Base-by-base conservation (phyloP, 1,140 invertebrate genomes). In the Leptoteleia sp. region DNA sequence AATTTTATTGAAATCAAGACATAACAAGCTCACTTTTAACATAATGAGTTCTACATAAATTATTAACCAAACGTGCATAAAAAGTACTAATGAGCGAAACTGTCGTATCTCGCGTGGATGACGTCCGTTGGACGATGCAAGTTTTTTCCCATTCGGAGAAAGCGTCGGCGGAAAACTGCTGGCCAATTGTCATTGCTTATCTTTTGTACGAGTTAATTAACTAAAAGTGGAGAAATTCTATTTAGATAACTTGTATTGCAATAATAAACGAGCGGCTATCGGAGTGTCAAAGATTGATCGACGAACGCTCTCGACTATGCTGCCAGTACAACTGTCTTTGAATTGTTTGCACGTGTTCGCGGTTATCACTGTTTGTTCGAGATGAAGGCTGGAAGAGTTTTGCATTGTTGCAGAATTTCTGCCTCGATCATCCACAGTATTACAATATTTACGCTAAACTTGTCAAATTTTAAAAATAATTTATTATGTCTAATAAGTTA, bases 261-360 rank as follows among this genome's bases (percentile, higher is more conserved):
- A 84, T 84, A 84, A 83, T 54, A 71, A 65, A 38, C 52, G n/a
- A 68, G 59, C 40, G 40, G 62, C 73, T 79, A 72, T 78, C 77
- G 59, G 54, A 31, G 57, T 80, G 76, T 80, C 75, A 80, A 82
- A 85, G 83, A 86, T 85, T 86, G 78, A 86, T 86, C 76, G 81
- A 70, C 72, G 43, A 81, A 71, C 37, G 67, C 47, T 72, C 57
- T 15, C 33, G 43, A 40, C 42, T 71, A 47, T 16, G 59, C 61
- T 78, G 72, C 43, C 25, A 47, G 61, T 59, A 78, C 50, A 81
- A 83, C 54, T 79, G 76, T 81, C 70, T 81, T 83, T 73, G 79
- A 80, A 82, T 83, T 80, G 80, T 84, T 83, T 82, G 77, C 83
- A 85, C 83, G 76, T 86, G 83, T 83, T 82, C 50, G 45, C 22